Evolutionary conservation across 2,888 invertebrate species (phyloP).

Genomic region (Eilema sororculum): DNA sequence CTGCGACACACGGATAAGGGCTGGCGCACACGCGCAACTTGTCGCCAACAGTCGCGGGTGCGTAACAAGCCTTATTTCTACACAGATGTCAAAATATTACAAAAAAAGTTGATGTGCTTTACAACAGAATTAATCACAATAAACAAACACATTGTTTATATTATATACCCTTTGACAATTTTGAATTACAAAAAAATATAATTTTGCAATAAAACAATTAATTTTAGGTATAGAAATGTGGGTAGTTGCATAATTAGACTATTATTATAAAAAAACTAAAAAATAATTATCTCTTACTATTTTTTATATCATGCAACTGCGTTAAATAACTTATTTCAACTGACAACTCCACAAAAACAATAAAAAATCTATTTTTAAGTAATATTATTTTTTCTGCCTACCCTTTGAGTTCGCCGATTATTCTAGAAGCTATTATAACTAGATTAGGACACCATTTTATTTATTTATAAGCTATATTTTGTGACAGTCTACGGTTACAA

Average conservation of each 20-base stretch:
- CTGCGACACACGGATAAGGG: slow-evolving; percentile 13
- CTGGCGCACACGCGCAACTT: slow-evolving; percentile 14
- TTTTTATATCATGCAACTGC: neutral
- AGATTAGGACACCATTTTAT: slow-evolving; percentile 14
- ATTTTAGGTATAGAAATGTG: neutral
- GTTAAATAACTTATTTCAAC: neutral
- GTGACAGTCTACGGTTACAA: slow-evolving; percentile 42
- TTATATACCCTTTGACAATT: neutral
- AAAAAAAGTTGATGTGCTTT: slow-evolving; percentile 15
- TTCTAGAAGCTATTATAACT: slow-evolving; percentile 8
- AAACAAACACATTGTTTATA: slow-evolving; percentile 6
- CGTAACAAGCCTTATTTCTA: slow-evolving; percentile 17
- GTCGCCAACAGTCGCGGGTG: slow-evolving; percentile 5
- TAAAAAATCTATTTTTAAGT: neutral
- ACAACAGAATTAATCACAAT: slow-evolving; percentile 14
- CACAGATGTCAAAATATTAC: slow-evolving; percentile 21
- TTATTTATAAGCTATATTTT: slow-evolving; percentile 16
- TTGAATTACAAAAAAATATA: neutral
- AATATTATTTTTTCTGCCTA: neutral
- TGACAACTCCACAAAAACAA: neutral
- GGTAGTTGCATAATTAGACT: neutral
- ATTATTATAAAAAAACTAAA: neutral
- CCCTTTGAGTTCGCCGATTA: neutral
- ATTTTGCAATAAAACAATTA: neutral
- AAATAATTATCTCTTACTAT: neutral